Conservation (phyloP, 2,113 vertebrate genomes). For the Thamnophis sirtalis region DNA sequence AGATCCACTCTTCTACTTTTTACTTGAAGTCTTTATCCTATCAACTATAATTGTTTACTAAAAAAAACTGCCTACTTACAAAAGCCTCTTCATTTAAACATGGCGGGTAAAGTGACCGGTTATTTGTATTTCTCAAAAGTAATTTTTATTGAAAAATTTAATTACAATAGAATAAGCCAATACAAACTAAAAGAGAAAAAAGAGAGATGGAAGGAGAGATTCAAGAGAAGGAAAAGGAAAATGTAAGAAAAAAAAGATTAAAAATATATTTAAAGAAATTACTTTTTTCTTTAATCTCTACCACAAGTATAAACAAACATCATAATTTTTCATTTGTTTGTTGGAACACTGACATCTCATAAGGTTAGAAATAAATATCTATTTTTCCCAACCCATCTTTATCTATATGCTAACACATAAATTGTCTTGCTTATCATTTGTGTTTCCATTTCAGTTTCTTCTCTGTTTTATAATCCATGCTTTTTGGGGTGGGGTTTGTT, state of each 20-base stretch:
- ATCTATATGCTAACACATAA: neutral
- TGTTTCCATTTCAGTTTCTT: too few relatives aligned
- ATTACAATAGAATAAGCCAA: neutral
- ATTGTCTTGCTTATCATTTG: neutral
- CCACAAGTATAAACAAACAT: neutral
- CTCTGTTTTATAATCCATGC: too few relatives aligned
- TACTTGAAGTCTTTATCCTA: neutral
- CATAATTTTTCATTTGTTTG: neutral
- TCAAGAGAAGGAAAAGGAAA: neutral
- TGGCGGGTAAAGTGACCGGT: neutral
- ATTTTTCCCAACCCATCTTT: neutral
- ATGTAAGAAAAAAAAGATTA: neutral
- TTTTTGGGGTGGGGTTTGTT: too few relatives aligned
- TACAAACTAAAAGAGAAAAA: neutral
- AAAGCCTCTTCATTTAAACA: neutral
- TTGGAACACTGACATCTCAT: neutral
- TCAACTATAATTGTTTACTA: neutral
- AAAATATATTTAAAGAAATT: neutral
- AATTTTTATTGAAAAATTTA: neutral
- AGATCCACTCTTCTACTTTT: neutral
- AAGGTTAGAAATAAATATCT: neutral
- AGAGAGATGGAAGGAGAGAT: neutral
- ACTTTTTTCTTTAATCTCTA: neutral
- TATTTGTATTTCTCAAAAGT: neutral
- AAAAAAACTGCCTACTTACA: neutral